phyloP scores from a whole-genome alignment of 2,797 vertebrate species.

The Gymnothorax javanicus region DNA sequence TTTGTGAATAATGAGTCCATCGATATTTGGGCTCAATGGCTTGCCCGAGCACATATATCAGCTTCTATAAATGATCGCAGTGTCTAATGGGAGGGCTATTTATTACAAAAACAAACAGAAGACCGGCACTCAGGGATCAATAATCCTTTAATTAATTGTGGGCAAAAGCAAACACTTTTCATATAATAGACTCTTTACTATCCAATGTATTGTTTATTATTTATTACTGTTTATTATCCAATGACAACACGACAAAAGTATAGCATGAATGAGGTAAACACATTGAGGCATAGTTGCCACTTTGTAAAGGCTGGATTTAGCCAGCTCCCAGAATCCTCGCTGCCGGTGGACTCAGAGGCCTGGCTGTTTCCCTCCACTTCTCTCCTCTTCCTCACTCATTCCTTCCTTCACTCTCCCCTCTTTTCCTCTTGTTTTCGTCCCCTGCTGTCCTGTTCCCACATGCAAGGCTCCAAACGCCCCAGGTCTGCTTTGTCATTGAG shows the following conservation, averaged over 20 bases:
- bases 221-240: neutral
- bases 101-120: too few species aligned
- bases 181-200: too few species aligned
- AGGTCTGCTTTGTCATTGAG: conserved; percentile 29
- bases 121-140: too few species aligned
- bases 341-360: neutral
- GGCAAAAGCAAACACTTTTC: too few species aligned
- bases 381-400: neutral
- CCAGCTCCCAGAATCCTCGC: conserved; percentile 6
- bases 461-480: neutral
- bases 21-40: neutral
- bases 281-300: neutral
- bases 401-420: neutral
- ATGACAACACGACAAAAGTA: neutral
- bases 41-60: neutral
- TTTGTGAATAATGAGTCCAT: neutral
- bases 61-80: neutral
- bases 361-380: neutral
- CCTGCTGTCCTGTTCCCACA: neutral
- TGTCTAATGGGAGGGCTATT: neutral
- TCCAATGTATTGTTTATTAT: too few species aligned
- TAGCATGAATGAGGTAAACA: neutral
- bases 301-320: neutral
- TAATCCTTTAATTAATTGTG: too few species aligned
- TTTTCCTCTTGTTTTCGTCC: neutral